Evolutionary conservation across 1,140 invertebrate genomes (phyloP), one percentile per base, ranked within the genome.

Genomic region (Apis laboriosa): DNA sequence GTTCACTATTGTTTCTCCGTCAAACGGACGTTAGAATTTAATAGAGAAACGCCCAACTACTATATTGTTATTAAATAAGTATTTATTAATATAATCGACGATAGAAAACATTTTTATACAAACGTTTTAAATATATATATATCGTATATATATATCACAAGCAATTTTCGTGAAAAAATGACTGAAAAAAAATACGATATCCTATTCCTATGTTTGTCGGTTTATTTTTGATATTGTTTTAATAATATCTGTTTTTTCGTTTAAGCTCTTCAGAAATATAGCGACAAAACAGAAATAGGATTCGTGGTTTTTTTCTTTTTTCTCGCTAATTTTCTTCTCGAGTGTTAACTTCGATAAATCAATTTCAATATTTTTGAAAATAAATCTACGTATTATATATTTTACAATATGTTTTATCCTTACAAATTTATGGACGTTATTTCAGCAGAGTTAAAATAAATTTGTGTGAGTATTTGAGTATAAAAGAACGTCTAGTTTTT

Each of bases 51-150:
- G 53, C 63, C 60, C 58, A 72, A 87, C 86, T 84, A 51, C 86
- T 85, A 86, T 90, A 86, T 90, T 91, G 83, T 91, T 92, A 92
- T 91, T 75, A 89, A 92, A 90, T 93, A 92, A 93, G 91, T 93
- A 93, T 94, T 94, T 94, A 93, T 93, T 93, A 90, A 81, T 89
- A 82, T 93, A 92, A 93, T 93, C 90, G 87, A 92, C 91, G 87
- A 87, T 91, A 91, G 86, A 91, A 89, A 90, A 90, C 84, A 85
- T 83, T 90, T 93, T 92, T 92, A 91, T 90, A 90, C 87, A 85
- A 90, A 90, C 80, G 66, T 90, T 89, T 90, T 87, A 90, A 88
- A 90, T 88, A 90, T 77, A 77, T 76, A 76, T 63, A 12, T 63
- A 56, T 56, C 17, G 7, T 73, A 73, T 74, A 73, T 74, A 43